phyloP scores from a whole-genome alignment of 2,113 vertebrate genomes.

The Neolamprologus caudopunctatus region DNA sequence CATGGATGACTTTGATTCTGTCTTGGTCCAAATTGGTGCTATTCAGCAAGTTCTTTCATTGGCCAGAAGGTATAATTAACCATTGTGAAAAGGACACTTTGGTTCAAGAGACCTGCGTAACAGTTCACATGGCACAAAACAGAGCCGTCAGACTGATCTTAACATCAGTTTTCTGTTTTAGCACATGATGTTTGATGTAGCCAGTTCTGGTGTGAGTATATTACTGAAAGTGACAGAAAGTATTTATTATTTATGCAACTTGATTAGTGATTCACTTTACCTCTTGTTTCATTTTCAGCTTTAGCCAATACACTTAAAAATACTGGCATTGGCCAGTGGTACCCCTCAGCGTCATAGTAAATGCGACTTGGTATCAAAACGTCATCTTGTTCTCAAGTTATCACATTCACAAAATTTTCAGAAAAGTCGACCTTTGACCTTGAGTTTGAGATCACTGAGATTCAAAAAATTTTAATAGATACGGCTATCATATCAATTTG shows the following conservation, averaged over 20 bases:
- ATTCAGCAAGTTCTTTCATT: neutral
- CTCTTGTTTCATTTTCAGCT: neutral
- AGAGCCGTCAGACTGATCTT: neutral
- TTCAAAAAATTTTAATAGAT: neutral
- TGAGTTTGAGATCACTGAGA: neutral
- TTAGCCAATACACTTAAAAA: neutral
- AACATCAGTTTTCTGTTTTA: neutral
- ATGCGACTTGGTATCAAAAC: neutral
- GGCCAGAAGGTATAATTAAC: neutral
- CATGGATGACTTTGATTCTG: neutral
- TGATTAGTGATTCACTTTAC: neutral
- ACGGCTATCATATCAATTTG: neutral
- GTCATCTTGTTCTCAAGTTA: neutral
- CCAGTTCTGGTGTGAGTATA: neutral
- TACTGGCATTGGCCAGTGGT: neutral
- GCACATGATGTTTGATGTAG: neutral
- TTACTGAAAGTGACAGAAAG: neutral
- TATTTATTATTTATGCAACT: neutral
- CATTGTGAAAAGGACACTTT: neutral
- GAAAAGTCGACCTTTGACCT: neutral
- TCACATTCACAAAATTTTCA: neutral
- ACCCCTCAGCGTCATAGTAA: neutral
- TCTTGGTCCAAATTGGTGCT: neutral
- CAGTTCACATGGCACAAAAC: neutral
- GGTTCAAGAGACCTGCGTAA: neutral